phyloP scores from a whole-genome alignment of 2,113 vertebrate species.

The Charina bottae region DNA sequence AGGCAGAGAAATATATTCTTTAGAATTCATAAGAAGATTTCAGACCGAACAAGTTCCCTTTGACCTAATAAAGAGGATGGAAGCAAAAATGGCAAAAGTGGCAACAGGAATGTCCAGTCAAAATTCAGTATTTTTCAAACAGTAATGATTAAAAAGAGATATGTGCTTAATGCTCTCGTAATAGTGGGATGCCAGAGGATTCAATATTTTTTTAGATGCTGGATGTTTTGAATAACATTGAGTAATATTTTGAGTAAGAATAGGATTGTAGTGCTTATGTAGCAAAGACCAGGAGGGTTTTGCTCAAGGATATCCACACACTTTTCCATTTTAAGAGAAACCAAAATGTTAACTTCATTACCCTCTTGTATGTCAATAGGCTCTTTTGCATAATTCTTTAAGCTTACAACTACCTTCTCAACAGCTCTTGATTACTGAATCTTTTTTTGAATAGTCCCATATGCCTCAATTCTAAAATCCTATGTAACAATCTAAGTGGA shows the following conservation, averaged over 20 bases:
- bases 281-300: not conserved
- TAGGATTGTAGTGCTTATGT: not conserved
- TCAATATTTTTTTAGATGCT: not conserved
- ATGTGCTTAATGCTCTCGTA: not conserved
- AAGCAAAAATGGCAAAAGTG: not conserved
- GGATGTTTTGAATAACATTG: not conserved
- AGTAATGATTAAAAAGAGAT: not conserved
- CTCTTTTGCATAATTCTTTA: not conserved
- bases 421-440: not conserved
- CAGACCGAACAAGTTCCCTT: not conserved
- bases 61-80: not conserved
- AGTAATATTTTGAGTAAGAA: not conserved
- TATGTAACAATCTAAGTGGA: slow-evolving; percentile 9
- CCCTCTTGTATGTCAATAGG: not conserved
- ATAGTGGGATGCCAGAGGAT: not conserved
- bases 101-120: not conserved
- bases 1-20: not conserved
- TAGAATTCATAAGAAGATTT: not conserved
- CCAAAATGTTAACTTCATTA: not conserved
- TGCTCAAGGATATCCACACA: not conserved
- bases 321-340: not conserved
- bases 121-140: not conserved
- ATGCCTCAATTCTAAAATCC: slow-evolving; percentile 36
- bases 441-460: slow-evolving; percentile 5
- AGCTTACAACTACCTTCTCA: not conserved